phyloP scores from a whole-genome alignment of 2,888 invertebrate species.

The Uloborus plumipes region DNA sequence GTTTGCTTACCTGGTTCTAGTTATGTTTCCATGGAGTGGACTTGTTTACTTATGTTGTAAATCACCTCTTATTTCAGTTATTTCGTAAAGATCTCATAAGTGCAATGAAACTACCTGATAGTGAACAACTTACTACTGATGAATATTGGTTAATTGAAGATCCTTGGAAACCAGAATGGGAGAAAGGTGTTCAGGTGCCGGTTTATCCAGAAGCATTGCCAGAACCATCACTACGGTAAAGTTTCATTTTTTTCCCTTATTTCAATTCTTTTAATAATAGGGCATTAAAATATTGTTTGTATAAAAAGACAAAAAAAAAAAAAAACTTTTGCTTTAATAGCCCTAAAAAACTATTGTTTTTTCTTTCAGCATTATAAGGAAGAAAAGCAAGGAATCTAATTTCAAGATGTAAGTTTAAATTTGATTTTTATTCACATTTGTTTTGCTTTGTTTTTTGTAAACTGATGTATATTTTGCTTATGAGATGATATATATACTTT shows the following conservation, averaged over 20 bases:
- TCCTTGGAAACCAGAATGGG: constrained; percentile 99
- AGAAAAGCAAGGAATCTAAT: constrained; percentile 28
- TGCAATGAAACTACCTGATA: constrained; percentile 98
- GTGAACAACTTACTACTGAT: constrained; percentile 89
- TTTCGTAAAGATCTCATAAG: constrained; percentile 97
- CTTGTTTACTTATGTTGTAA: too few relatives aligned
- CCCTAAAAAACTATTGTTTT: constrained; percentile 1
- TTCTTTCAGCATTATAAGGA: constrained; percentile 40
- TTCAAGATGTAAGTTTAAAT: constrained; percentile 47
- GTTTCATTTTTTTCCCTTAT: too few relatives aligned
- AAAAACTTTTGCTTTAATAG: background rate
- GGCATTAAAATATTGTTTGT: too few relatives aligned
- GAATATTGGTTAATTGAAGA: constrained; percentile 96
- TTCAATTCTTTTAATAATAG: too few relatives aligned
- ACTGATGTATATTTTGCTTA: background rate
- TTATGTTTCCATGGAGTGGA: background rate
- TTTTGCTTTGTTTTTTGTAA: background rate
- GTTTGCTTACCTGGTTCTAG: too few relatives aligned
- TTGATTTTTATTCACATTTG: background rate
- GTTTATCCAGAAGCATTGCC: constrained; percentile 95
- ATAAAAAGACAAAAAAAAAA: too few relatives aligned
- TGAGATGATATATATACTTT: background rate
- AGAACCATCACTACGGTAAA: constrained; percentile 80
- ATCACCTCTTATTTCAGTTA: constrained; percentile 68
- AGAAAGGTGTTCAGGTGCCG: constrained; percentile 96